Conservation (phyloP, 2,797 vertebrate species). For the Acipenser ruthenus region DNA sequence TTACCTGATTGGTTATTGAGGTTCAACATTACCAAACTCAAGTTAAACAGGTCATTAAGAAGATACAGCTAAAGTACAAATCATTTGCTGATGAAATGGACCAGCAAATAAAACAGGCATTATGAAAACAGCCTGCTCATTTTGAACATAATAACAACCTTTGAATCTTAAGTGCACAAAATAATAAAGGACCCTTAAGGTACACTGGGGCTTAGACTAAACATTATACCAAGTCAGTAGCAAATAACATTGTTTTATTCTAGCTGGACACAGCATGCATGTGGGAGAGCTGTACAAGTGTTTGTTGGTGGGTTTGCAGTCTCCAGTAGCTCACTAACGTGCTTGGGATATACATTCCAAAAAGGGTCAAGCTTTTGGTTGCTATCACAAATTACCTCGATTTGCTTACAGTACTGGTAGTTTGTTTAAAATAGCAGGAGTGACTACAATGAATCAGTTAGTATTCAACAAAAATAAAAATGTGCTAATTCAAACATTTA, state of each 20-base stretch:
- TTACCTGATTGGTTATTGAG: constrained; percentile 20
- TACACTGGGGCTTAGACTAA: constrained; percentile 17
- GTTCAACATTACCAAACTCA: constrained; percentile 15
- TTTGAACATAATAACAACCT: constrained; percentile 19
- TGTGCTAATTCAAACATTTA: too few relatives aligned
- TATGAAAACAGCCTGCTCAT: constrained; percentile 10
- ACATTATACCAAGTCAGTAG: constrained; percentile 10
- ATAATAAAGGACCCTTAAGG: constrained; percentile 18
- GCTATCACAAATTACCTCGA: too few relatives aligned
- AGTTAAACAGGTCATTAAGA: constrained; percentile 7
- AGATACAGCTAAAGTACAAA: constrained; percentile 11
- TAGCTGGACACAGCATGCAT: background rate
- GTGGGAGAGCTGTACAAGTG: constrained; percentile 1
- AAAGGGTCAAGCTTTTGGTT: constrained; percentile 1
- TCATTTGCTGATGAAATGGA: constrained; percentile 17
- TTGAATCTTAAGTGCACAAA: constrained; percentile 3
- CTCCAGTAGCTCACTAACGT: background rate
- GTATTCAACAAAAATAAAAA: too few relatives aligned
- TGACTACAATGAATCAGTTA: too few relatives aligned
- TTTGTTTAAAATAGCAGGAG: too few relatives aligned
- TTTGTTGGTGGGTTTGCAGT: constrained; percentile 6
- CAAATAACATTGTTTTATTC: background rate
- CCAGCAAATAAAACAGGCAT: constrained; percentile 17
- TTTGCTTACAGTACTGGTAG: too few relatives aligned
- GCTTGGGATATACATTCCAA: constrained; percentile 15